phyloP scores from a whole-genome alignment of 2,888 invertebrate genomes.

The Hydriomena furcata region DNA sequence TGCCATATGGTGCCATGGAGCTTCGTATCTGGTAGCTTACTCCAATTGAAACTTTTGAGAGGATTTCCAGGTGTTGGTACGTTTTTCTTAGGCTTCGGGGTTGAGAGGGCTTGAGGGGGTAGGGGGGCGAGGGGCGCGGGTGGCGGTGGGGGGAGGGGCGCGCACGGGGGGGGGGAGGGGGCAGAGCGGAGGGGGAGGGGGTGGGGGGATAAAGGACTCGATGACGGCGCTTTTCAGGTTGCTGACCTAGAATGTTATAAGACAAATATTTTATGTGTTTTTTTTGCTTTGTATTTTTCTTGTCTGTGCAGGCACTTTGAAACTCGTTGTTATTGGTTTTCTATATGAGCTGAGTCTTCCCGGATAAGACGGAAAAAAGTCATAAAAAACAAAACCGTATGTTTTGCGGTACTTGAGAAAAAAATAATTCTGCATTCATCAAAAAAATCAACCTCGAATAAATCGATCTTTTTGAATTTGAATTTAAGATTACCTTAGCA shows the following conservation, averaged over 20 bases:
- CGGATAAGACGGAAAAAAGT: too few relatives aligned
- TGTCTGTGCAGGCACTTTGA: too few relatives aligned
- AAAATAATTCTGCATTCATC: too few relatives aligned
- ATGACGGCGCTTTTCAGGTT: slow-evolving; percentile 76
- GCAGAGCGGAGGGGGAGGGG: slow-evolving; percentile 74
- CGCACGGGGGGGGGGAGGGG: slow-evolving; percentile 82
- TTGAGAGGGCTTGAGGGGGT: slow-evolving; percentile 78
- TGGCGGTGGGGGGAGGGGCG: slow-evolving; percentile 85
- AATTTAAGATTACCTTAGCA: slow-evolving; percentile 90
- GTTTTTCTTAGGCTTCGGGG: slow-evolving; percentile 89
- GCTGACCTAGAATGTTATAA: slow-evolving; percentile 59
- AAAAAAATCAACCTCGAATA: too few relatives aligned
- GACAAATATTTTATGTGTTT: too few relatives aligned
- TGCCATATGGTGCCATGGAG: slow-evolving; percentile 97
- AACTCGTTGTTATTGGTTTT: too few relatives aligned
- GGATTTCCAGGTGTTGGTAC: slow-evolving; percentile 97
- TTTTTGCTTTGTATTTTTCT: too few relatives aligned
- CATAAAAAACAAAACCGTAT: too few relatives aligned
- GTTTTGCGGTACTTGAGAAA: too few relatives aligned
- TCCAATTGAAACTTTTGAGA: slow-evolving; percentile 98
- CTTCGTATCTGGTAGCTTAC: slow-evolving; percentile 95
- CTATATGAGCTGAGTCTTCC: too few relatives aligned
- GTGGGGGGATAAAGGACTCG: slow-evolving; percentile 61
- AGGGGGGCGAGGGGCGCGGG: slow-evolving; percentile 83
- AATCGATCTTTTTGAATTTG: too few relatives aligned